A percentile compares a stretch with the other conserved stretches of the same genome.
phyloP scores from a whole-genome alignment of 2,113 vertebrate species.

The Alethe castanea region DNA sequence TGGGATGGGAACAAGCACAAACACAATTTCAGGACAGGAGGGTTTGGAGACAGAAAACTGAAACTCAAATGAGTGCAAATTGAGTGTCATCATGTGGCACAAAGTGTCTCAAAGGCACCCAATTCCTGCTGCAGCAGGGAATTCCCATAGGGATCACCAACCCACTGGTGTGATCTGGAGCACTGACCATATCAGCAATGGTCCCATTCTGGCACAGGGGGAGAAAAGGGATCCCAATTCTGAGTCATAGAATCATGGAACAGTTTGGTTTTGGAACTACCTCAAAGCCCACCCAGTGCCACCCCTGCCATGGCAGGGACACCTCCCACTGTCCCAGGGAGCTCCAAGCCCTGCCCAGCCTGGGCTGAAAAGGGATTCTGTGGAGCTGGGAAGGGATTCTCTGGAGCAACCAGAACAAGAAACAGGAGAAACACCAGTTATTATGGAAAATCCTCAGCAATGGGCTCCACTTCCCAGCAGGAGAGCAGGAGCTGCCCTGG shows the following conservation, averaged over 20 bases:
- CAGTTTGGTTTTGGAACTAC: not conserved
- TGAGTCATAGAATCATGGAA: not conserved
- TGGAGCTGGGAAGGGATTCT: not conserved
- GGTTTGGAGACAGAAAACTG: not conserved
- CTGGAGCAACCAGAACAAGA: not conserved
- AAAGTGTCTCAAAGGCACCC: not conserved
- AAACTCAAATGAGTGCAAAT: not conserved
- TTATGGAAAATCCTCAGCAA: not conserved
- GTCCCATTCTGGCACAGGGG: not conserved
- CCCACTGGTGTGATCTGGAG: not conserved
- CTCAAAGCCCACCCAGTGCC: not conserved
- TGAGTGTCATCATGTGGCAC: rapidly evolving
- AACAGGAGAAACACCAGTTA: not conserved
- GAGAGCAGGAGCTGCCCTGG: not conserved
- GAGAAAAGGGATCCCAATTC: not conserved
- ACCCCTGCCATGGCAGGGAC: not conserved
- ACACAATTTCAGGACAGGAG: not conserved
- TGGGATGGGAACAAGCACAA: not conserved
- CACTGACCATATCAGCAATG: not conserved
- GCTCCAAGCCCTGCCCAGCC: not conserved
- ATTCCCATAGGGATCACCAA: not conserved
- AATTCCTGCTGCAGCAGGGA: not conserved
- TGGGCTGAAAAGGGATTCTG: not conserved
- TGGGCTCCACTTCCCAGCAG: not conserved
- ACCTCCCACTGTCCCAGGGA: not conserved